Conservation (phyloP, 2,888 invertebrate genomes). For the Eudasyphora cyanicolor region DNA sequence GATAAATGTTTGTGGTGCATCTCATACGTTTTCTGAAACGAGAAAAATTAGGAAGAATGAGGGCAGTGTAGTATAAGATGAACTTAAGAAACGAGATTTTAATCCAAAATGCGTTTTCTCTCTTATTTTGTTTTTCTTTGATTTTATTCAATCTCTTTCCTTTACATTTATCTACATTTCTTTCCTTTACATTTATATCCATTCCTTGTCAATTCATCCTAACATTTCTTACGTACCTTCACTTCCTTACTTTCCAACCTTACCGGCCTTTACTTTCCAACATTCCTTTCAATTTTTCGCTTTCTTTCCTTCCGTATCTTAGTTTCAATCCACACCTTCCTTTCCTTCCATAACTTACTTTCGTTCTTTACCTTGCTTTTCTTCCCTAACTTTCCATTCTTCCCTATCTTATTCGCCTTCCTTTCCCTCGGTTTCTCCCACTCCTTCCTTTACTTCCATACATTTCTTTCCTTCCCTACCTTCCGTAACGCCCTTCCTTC, state of each 20-base stretch:
- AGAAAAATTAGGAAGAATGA: too few species aligned
- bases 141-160: too few species aligned
- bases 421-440: too few species aligned
- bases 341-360: background rate
- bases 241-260: background rate
- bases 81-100: background rate
- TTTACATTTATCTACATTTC: too few species aligned
- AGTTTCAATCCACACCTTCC: background rate
- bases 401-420: too few species aligned
- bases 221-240: background rate
- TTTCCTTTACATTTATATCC: too few species aligned
- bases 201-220: background rate
- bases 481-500: too few species aligned
- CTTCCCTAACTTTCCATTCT: too few species aligned
- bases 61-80: too few species aligned
- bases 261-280: too few species aligned
- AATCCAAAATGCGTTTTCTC: too few species aligned
- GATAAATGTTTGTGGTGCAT: conserved; percentile 87
- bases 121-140: too few species aligned
- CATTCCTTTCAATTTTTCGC: background rate
- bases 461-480: background rate
- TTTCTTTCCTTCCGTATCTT: background rate
- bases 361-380: background rate
- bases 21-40: conserved; percentile 84
- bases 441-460: background rate